A percentile compares a stretch with the other conserved stretches of the same genome.
Evolutionary conservation across 64 coral and sea anemone species (phyloP).

Genomic region (Stichodactyla helianthus): DNA sequence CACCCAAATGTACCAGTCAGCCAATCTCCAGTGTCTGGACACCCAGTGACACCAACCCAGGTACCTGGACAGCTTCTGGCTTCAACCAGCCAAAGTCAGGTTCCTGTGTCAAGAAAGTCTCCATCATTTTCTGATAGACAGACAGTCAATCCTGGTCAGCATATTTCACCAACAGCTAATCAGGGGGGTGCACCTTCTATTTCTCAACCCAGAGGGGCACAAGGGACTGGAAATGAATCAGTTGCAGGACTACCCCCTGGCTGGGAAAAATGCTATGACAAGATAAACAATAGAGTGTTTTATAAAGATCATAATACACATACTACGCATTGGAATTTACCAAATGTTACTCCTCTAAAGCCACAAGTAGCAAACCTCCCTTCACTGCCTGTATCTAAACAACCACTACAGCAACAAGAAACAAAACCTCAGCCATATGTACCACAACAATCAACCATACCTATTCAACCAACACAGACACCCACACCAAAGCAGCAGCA

Average conservation of each 20-base stretch:
- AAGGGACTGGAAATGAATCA: conserved; percentile 32
- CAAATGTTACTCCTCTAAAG: conserved; percentile 18
- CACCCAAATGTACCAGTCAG: background rate
- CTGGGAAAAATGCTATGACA: conserved; percentile 75
- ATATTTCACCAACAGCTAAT: background rate
- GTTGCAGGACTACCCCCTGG: conserved; percentile 75
- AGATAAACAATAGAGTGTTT: conserved; percentile 36
- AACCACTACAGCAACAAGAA: background rate
- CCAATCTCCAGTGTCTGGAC: background rate
- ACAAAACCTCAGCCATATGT: background rate
- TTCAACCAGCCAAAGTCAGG: background rate
- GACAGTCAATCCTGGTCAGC: background rate
- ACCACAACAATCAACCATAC: background rate
- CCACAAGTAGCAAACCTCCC: background rate
- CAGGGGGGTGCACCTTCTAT: background rate
- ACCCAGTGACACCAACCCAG: background rate
- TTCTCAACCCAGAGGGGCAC: background rate
- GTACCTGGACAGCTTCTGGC: background rate
- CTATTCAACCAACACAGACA: background rate
- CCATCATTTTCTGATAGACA: background rate
- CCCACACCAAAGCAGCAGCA: background rate
- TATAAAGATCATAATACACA: conserved; percentile 90
- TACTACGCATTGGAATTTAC: conserved; percentile 85
- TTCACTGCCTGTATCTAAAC: background rate
- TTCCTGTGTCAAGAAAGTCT: background rate